Evolutionary conservation across 2,797 vertebrate species (phyloP).

Genomic region (Siniperca undulata): DNA sequence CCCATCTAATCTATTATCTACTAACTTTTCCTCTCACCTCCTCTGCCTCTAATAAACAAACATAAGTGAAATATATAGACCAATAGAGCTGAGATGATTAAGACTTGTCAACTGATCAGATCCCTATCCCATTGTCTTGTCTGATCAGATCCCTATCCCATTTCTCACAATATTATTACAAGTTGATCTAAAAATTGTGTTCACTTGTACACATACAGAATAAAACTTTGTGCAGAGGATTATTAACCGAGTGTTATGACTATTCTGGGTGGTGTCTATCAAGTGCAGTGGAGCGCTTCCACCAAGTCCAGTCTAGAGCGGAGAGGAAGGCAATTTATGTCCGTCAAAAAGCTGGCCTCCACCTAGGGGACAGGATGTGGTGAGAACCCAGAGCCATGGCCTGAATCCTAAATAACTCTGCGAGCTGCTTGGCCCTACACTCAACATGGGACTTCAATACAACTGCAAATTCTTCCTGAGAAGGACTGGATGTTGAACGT

Average conservation of each 20-base stretch:
- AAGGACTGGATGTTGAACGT: background rate
- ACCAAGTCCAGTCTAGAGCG: constrained; percentile 78
- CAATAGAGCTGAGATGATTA: constrained; percentile 35
- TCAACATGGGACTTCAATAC: constrained; percentile 14
- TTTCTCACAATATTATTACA: constrained; percentile 42
- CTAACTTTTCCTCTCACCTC: constrained; percentile 37
- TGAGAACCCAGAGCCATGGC: constrained; percentile 57
- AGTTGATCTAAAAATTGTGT: constrained; percentile 39
- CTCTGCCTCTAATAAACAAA: constrained; percentile 46
- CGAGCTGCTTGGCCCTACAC: constrained; percentile 27
- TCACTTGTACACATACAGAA: constrained; percentile 44
- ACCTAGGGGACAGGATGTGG: constrained; percentile 75
- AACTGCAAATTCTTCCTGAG: constrained; percentile 4
- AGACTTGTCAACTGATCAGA: constrained; percentile 40
- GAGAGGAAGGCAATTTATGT: constrained; percentile 84
- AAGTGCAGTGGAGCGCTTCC: constrained; percentile 84
- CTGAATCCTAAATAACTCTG: constrained; percentile 76
- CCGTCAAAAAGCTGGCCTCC: constrained; percentile 80
- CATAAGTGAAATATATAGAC: constrained; percentile 32
- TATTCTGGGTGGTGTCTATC: constrained; percentile 82
- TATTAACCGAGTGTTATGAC: constrained; percentile 77
- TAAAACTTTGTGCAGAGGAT: constrained; percentile 61
- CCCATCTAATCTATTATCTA: constrained; percentile 47
- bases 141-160: constrained; percentile 28
- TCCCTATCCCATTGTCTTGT: constrained; percentile 13